A percentile compares a stretch with the other conserved stretches of the same genome.
These are phyloP conservation scores for Cryptocheilus praepositus DNA, from an alignment of 2,888 invertebrate species.

Conservation along the genomic window DNA sequence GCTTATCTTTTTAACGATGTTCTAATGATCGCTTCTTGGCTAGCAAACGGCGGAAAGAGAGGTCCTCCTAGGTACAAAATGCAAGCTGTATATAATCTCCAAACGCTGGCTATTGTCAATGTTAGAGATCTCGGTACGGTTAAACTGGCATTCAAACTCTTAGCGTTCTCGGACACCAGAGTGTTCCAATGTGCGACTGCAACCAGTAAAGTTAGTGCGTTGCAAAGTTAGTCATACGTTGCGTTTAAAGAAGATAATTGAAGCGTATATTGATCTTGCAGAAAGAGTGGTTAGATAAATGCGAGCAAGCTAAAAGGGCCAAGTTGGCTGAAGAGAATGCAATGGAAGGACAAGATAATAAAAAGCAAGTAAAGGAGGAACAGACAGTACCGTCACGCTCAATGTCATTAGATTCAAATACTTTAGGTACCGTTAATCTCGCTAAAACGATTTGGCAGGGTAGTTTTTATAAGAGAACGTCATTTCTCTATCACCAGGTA, in stretches of 20 bases:
- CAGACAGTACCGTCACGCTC: slow-evolving; percentile 71
- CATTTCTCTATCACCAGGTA: slow-evolving; percentile 27
- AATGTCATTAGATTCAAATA: slow-evolving; percentile 67
- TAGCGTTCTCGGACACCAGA: slow-evolving; percentile 94
- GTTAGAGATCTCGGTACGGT: slow-evolving; percentile 92
- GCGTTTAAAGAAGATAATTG: background rate
- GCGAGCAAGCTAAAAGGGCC: slow-evolving; percentile 92
- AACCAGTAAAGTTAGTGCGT: slow-evolving; percentile 77
- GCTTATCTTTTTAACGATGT: slow-evolving; percentile 95
- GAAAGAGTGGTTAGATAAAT: slow-evolving; percentile 95
- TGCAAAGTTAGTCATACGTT: background rate
- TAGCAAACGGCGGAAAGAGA: slow-evolving; percentile 78
- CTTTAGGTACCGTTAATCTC: slow-evolving; percentile 49
- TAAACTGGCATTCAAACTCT: slow-evolving; percentile 94
- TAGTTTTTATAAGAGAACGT: no score
- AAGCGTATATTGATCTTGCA: slow-evolving; percentile 66
- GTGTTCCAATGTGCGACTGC: slow-evolving; percentile 93
- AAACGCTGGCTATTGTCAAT: slow-evolving; percentile 95
- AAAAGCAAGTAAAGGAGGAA: slow-evolving; percentile 69
- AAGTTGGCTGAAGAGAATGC: slow-evolving; percentile 80
- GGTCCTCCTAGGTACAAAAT: slow-evolving; percentile 90
- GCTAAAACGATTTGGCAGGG: slow-evolving; percentile 11
- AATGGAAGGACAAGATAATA: slow-evolving; percentile 54
- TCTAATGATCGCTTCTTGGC: slow-evolving; percentile 90
- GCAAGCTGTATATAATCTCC: slow-evolving; percentile 89